Base-by-base conservation (phyloP, 2,888 invertebrate genomes). In the Nemotelus nigrinus region DNA sequence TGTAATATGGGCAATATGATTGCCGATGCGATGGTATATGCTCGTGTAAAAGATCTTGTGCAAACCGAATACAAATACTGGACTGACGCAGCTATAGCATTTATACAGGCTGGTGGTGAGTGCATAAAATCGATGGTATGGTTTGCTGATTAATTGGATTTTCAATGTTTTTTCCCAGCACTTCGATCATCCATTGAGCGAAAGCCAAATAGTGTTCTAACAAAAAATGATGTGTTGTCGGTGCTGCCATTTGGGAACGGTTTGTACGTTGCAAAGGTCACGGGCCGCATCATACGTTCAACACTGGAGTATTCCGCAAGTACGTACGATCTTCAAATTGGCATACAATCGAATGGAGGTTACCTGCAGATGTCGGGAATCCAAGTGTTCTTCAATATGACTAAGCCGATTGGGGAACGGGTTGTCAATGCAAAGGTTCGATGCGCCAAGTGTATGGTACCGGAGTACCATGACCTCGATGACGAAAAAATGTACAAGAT, bases 1-100 rank as follows among this genome's bases (percentile, higher is more conserved):
- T 97, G 97, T 84, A 96, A 95, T 85, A 87, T 96, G 82, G 97
- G 96, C 2, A 96, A 96, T 85, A 85, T 96, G 41, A 89, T 96
- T 76, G 87, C 94, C 0, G 96, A 96, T 83, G 91, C 96, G 0
- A 90, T 94, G 86, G 87, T 95, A 0, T 89, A 90, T 82, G 83
- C 84, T n/a, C 81, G 86, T 2, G 57, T 75, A 10, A 67, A 50
- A 25, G 78, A 80, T 44, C n/a, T 72, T 10, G 44, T 75, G 8
- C 25, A 63, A 80, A 87, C 89, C 2, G 82, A 83, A 44, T 82
- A 86, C 43, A 80, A 79, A 25, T 90, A 90, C 58, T 96, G 96
- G 96, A 93, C 93, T 0, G 92, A 93, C 83, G 91, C 93, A 0
- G 90, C 95, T 0, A 92, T 96, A 81, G 93, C 92, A 0, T 82